phyloP scores from a whole-genome alignment of 2,113 vertebrate species.

The Xiphorhynchus elegans region DNA sequence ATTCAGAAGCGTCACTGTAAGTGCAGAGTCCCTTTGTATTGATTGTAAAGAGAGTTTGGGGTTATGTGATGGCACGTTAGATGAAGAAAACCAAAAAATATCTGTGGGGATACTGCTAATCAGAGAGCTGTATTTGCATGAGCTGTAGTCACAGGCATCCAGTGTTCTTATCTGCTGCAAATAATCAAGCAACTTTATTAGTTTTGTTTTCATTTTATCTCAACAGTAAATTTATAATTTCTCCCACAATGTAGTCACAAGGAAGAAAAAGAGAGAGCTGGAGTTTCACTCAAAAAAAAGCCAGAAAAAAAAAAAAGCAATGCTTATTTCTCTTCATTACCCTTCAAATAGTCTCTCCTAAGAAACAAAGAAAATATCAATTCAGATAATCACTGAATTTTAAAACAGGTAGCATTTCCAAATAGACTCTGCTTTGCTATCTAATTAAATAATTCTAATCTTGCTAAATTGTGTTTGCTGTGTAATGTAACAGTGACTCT shows the following conservation, averaged over 20 bases:
- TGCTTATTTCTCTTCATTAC: neutral
- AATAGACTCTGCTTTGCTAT: neutral
- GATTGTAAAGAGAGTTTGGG: neutral
- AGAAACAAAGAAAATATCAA: neutral
- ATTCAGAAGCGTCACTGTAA: neutral
- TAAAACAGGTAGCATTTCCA: neutral
- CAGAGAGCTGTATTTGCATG: neutral
- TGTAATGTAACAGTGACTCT: neutral
- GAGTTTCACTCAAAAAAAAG: neutral
- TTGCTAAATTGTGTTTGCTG: neutral
- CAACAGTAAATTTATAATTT: neutral
- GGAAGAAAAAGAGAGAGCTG: neutral
- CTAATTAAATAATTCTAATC: conserved; percentile 8
- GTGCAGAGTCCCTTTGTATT: neutral
- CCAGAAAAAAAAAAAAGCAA: neutral
- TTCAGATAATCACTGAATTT: neutral
- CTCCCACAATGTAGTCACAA: neutral
- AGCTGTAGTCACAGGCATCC: neutral
- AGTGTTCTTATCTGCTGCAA: neutral
- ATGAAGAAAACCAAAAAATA: neutral
- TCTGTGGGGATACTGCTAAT: neutral
- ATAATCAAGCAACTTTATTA: neutral
- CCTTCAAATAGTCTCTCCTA: neutral
- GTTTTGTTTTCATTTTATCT: neutral
- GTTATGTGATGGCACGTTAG: neutral